Base-by-base conservation (phyloP, 2,797 vertebrate genomes). In the Hirundo rustica region DNA sequence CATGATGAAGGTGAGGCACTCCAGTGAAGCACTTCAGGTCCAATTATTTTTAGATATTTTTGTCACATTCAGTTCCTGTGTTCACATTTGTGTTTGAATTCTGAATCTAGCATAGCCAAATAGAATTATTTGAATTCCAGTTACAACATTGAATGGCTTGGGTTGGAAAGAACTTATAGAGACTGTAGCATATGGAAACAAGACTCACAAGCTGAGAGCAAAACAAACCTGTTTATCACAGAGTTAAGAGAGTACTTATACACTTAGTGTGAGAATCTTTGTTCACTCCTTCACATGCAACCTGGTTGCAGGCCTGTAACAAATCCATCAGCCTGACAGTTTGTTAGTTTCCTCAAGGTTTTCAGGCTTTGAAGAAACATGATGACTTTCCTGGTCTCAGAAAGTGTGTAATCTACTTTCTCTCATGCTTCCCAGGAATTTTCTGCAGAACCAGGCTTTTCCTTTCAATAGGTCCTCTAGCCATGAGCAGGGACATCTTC, bases 101-200 rank as follows among this genome's bases (percentile, higher is more conserved):
- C 40, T n/a, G 27, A 45, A 45, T 15, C 38, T 36, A 26, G 16
- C 48, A 38, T 38, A 38, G 11, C 38, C 38, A 38, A 38, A 38
- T 38, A 38, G 38, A 38, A 38, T 38, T 38, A 38, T 66, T 47
- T 76, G 34, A 72, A 85, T 48, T 62, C 45, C 60, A 71, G 20
- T 64, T 71, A 16, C 27, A 38, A 50, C 58, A 44, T 5, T 44
- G 36, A 55, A 55, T 64, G 57, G 10, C 27, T 48, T 55, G 22
- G 26, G 8, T 36, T 64, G 27, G 36, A 64, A 50, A 42, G 36
- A 55, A 44, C 15, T 27, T 44, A 13, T 36, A 32, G 23, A 13
- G 32, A 8, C 18, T 44, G 16, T 22, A 29, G 38, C 4, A 0
- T 42, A n/a, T 22, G 23, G 51, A 76, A 62, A 27, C 0, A 2